Percentiles rank a stretch among this genome's conserved stretches.
Conservation (phyloP, 2,113 vertebrate species). For the Neodontobutis hainanensis region DNA sequence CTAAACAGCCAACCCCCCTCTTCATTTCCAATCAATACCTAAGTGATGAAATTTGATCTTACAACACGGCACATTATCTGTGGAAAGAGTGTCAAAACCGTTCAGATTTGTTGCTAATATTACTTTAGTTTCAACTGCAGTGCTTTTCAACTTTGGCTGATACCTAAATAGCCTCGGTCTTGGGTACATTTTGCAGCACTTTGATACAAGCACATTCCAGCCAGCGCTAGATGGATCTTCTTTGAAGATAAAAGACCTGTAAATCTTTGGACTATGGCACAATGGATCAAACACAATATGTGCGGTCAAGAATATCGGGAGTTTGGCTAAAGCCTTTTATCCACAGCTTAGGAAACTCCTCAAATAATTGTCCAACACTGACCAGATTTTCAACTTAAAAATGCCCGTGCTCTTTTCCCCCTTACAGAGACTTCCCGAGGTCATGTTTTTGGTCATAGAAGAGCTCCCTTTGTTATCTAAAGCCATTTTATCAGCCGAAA, state of each 20-base stretch:
- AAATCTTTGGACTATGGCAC: slow-evolving; percentile 62
- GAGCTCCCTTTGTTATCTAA: slow-evolving; percentile 56
- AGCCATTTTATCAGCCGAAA: slow-evolving; percentile 74
- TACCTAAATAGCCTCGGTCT: not conserved
- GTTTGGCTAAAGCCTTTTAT: slow-evolving; percentile 72
- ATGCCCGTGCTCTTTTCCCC: slow-evolving; percentile 30
- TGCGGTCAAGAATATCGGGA: slow-evolving; percentile 70
- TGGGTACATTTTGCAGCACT: slow-evolving; percentile 29
- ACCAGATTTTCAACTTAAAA: slow-evolving; percentile 49
- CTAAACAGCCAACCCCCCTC: slow-evolving; percentile 6
- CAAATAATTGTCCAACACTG: slow-evolving; percentile 62
- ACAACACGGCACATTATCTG: not conserved
- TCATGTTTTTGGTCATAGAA: slow-evolving; percentile 65
- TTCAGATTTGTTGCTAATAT: not conserved
- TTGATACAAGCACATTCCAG: slow-evolving; percentile 30
- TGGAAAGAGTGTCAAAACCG: slow-evolving; percentile 10
- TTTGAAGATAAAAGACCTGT: slow-evolving; percentile 72
- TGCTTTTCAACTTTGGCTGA: not conserved
- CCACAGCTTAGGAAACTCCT: slow-evolving; percentile 68
- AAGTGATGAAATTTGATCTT: slow-evolving; percentile 49
- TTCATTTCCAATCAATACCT: slow-evolving; percentile 51
- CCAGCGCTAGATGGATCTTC: slow-evolving; percentile 38
- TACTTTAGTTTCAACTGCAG: not conserved
- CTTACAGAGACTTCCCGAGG: slow-evolving; percentile 54
- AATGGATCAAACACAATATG: slow-evolving; percentile 63